These are phyloP conservation scores for Torymus aiolomorphi DNA, from an alignment of 2,888 invertebrate species.

Conservation along the genomic window DNA sequence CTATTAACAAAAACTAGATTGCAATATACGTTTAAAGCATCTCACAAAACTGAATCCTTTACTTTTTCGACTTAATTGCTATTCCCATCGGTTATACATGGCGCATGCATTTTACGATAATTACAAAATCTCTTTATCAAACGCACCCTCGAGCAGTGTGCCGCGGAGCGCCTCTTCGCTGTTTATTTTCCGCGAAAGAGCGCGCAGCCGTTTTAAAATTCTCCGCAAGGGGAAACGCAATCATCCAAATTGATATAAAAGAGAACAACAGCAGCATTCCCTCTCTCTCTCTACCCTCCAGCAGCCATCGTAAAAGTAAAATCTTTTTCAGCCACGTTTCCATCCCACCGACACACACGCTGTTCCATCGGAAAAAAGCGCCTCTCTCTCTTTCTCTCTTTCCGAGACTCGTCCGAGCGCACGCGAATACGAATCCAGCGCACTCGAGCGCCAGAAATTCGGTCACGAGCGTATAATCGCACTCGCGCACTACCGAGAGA, in stretches of 20 bases:
- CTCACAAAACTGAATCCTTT: no score
- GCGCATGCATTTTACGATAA: neutral
- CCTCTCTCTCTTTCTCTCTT: no score
- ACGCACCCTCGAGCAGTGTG: neutral
- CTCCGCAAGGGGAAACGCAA: conserved; percentile 14
- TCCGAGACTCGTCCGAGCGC: neutral
- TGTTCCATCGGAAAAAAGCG: neutral
- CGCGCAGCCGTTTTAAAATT: no score
- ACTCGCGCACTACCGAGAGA: no score
- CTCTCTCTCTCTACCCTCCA: no score
- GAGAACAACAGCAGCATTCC: neutral
- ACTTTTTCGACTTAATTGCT: no score
- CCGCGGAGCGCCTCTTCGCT: neutral
- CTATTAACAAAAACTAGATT: no score
- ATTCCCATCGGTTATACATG: no score
- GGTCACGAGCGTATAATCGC: conserved; percentile 49
- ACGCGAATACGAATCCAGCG: neutral
- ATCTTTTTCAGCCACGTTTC: conserved; percentile 16
- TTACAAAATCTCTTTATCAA: neutral
- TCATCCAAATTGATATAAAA: conserved; percentile 50
- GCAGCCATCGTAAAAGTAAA: conserved; percentile 30
- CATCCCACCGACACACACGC: neutral
- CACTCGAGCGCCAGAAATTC: conserved; percentile 27
- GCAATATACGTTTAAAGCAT: no score
- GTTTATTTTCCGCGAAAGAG: no score